These are phyloP conservation scores for Stomorhina lunata DNA, from an alignment of 2,888 invertebrate species.

Conservation along the genomic window DNA sequence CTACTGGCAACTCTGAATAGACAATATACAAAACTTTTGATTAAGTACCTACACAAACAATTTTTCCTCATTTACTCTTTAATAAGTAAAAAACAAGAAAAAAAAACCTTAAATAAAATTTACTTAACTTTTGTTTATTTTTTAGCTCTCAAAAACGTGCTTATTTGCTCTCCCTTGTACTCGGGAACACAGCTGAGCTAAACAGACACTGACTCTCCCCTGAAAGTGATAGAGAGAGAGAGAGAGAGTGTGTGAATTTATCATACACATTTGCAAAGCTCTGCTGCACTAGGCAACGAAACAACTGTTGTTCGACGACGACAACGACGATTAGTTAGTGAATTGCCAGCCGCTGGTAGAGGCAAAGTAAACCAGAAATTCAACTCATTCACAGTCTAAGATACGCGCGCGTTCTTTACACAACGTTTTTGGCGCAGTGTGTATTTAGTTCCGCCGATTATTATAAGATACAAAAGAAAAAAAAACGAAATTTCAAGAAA, in stretches of 20 bases:
- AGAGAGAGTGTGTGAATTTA: not conserved
- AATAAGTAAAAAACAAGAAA: not conserved
- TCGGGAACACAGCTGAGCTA: not conserved
- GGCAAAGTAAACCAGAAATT: slow-evolving; percentile 61
- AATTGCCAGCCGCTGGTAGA: slow-evolving; percentile 17
- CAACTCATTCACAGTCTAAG: slow-evolving; percentile 62
- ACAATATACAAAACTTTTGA: not conserved
- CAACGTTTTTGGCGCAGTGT: not conserved
- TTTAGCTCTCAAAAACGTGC: slow-evolving; percentile 61
- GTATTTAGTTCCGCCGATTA: slow-evolving; percentile 19
- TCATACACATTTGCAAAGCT: slow-evolving; percentile 21
- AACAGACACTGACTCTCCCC: not conserved
- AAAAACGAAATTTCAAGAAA: slow-evolving; percentile 40
- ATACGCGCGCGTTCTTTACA: slow-evolving; percentile 57
- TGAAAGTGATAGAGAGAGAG: not conserved
- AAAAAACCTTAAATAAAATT: slow-evolving; percentile 1
- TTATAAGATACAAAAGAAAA: slow-evolving; percentile 15
- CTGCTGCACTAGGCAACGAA: slow-evolving; percentile 38
- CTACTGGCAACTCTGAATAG: slow-evolving; percentile 22
- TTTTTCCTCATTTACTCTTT: slow-evolving; percentile 44
- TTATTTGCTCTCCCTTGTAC: slow-evolving; percentile 5
- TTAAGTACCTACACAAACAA: not conserved
- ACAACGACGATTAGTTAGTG: no score
- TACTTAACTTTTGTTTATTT: slow-evolving; percentile 55
- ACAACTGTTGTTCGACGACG: slow-evolving; percentile 39